phyloP scores from a whole-genome alignment of 2,797 vertebrate species.

The Vultur gryphus region DNA sequence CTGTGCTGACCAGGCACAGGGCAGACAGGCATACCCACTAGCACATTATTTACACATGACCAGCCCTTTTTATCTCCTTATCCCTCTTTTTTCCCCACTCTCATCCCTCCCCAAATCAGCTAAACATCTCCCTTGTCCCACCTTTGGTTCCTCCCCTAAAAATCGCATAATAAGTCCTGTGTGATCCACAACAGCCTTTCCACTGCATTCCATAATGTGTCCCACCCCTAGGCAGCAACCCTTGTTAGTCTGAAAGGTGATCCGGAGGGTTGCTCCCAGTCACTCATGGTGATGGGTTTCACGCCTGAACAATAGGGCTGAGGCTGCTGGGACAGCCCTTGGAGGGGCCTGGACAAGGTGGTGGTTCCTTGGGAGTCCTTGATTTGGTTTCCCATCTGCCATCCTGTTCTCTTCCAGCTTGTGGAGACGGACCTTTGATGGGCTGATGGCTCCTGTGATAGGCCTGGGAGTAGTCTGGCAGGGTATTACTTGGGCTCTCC shows the following conservation, averaged over 20 bases:
- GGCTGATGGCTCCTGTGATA: neutral
- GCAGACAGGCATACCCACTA: rapidly evolving
- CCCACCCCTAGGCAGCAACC: neutral
- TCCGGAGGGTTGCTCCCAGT: neutral
- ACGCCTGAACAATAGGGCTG: neutral
- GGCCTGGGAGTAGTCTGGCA: neutral
- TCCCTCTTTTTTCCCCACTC: neutral
- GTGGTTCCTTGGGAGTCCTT: neutral
- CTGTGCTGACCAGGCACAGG: neutral
- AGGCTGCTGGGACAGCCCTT: neutral
- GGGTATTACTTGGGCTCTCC: neutral
- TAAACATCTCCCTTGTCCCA: neutral
- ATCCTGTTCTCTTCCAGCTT: neutral
- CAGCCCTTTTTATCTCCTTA: neutral
- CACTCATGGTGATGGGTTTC: neutral
- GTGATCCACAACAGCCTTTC: neutral
- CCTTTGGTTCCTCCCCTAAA: neutral
- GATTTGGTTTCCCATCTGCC: neutral
- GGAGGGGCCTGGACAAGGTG: neutral
- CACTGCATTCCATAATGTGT: neutral
- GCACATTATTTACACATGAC: neutral
- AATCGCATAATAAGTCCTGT: neutral
- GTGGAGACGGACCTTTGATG: neutral
- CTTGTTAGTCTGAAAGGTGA: neutral
- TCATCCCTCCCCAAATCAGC: neutral